Percentiles rank a stretch among this genome's conserved stretches.
Evolutionary conservation across 2,888 invertebrate genomes (phyloP).

Genomic region (Eupeodes latifasciatus): DNA sequence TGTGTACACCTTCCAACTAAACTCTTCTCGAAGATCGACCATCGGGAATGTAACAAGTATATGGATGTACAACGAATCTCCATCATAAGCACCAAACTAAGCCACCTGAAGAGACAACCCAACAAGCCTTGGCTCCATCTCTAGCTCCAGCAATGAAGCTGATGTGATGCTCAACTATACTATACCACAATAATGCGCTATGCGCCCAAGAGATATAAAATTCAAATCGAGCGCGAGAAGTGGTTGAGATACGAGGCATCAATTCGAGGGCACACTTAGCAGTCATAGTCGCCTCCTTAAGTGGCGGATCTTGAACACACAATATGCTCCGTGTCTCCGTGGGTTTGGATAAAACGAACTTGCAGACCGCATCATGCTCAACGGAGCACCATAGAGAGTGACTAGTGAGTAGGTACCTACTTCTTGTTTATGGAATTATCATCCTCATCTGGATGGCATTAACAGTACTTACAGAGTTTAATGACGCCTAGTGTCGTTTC

Average conservation of each 20-base stretch:
- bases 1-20: conserved; percentile 20
- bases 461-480: conserved; percentile 75
- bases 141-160: background rate
- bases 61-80: conserved; percentile 41
- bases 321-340: conserved; percentile 16
- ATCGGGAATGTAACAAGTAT: conserved; percentile 25
- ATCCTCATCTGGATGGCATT: conserved; percentile 76
- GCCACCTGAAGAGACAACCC: conserved; percentile 71
- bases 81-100: conserved; percentile 57
- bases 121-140: background rate
- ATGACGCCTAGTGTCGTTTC: conserved; percentile 72
- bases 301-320: conserved; percentile 69
- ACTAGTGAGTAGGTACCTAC: conserved; percentile 62
- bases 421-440: conserved; percentile 76
- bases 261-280: conserved; percentile 72
- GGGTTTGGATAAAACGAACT: conserved; percentile 29
- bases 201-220: conserved; percentile 71
- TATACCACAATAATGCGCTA: conserved; percentile 11
- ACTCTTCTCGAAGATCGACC: conserved; percentile 45
- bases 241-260: conserved; percentile 74
- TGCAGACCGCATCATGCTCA: conserved; percentile 45
- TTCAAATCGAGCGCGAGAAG: conserved; percentile 75
- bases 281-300: conserved; percentile 75
- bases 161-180: conserved; percentile 11
- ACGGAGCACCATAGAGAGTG: conserved; percentile 39